Conservation (phyloP, 2,888 invertebrate genomes). For the Hyposoter didymator region DNA sequence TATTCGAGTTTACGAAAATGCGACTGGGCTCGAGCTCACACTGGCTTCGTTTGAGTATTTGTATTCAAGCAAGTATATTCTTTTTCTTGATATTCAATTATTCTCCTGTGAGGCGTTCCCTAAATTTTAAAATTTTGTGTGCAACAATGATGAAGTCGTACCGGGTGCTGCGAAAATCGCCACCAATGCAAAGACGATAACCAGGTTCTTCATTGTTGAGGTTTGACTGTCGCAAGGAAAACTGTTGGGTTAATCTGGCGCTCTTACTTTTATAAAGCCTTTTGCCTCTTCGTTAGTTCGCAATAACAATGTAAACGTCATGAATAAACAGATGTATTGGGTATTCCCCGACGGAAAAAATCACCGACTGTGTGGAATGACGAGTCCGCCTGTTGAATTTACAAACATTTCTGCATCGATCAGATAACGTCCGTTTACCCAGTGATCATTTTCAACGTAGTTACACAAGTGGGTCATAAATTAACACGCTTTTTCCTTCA, state of each 20-base stretch:
- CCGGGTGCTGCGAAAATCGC: neutral
- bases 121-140: neutral
- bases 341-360: neutral
- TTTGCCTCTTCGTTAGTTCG: neutral
- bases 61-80: no score
- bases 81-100: neutral
- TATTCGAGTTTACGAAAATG: no score
- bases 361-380: neutral
- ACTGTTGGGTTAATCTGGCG: neutral
- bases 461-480: neutral
- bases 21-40: no score
- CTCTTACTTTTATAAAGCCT: neutral
- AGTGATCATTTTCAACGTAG: neutral
- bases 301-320: neutral
- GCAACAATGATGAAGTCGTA: neutral
- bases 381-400: neutral
- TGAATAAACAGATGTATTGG: neutral
- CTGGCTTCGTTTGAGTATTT: no score
- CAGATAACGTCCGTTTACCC: neutral
- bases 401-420: neutral
- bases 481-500: neutral
- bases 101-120: neutral
- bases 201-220: constrained; percentile 20
- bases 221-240: neutral
- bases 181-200: constrained; percentile 7